A percentile compares a stretch with the other conserved stretches of the same genome.
These are phyloP conservation scores for Nephotettix cincticeps DNA, from an alignment of 1,140 invertebrate genomes.

Conservation along the genomic window DNA sequence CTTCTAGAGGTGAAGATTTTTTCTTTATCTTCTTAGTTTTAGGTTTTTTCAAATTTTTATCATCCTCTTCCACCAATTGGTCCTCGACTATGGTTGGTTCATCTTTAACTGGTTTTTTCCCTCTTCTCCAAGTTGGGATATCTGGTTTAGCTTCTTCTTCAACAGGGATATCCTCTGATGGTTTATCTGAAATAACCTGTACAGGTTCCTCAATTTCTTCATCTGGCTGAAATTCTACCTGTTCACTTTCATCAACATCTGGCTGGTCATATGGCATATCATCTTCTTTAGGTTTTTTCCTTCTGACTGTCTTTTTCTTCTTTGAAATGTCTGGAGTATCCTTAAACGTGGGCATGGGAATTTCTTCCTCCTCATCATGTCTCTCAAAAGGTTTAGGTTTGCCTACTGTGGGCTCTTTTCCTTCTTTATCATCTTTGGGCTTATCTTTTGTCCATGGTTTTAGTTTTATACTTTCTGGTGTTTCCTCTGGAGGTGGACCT, in stretches of 20 bases:
- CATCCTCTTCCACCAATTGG: background rate
- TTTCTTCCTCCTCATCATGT: slow-evolving; percentile 34
- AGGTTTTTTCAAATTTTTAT: background rate
- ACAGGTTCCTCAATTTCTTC: background rate
- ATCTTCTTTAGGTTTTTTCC: background rate
- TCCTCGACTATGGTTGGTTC: slow-evolving; percentile 36
- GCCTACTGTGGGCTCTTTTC: slow-evolving; percentile 24
- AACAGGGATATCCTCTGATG: background rate
- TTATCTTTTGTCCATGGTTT: slow-evolving; percentile 40
- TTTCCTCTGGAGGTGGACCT: slow-evolving; percentile 43
- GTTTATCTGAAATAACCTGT: background rate
- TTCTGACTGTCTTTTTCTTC: slow-evolving; percentile 25
- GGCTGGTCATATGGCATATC: background rate
- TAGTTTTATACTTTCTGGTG: slow-evolving; percentile 39
- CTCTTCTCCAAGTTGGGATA: background rate
- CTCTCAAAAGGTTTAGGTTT: slow-evolving; percentile 33
- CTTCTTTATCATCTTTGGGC: slow-evolving; percentile 29
- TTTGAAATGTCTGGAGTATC: slow-evolving; percentile 20
- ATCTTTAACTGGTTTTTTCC: slow-evolving; percentile 33
- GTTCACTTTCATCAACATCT: background rate
- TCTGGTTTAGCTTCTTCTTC: slow-evolving; percentile 39
- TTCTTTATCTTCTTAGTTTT: slow-evolving; percentile 33
- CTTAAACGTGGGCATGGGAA: slow-evolving; percentile 22
- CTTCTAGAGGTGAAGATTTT: slow-evolving; percentile 14
- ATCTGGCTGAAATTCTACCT: background rate